Conservation (phyloP, 2,797 vertebrate species). For the Buceros bicornis region DNA sequence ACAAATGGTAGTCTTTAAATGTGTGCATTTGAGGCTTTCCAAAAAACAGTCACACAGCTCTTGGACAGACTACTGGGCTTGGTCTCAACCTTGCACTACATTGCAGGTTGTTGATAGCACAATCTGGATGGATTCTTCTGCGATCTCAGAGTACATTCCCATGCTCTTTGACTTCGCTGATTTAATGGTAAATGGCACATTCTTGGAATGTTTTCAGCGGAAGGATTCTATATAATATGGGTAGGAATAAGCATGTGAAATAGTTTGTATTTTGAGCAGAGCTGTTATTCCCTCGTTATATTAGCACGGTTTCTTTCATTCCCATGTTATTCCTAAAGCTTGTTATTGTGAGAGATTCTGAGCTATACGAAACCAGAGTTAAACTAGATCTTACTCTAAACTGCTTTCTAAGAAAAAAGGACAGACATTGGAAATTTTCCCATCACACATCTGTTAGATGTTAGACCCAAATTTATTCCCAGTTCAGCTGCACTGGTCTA, state of each 20-base stretch:
- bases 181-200: conserved; percentile 77
- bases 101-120: conserved; percentile 37
- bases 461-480: conserved; percentile 63
- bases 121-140: conserved; percentile 58
- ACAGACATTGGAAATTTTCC: conserved; percentile 57
- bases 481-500: conserved; percentile 60
- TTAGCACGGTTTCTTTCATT: conserved; percentile 36
- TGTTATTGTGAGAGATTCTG: conserved; percentile 39
- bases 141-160: conserved; percentile 70
- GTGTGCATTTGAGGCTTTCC: not conserved
- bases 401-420: conserved; percentile 67
- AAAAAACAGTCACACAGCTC: not conserved
- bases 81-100: conserved; percentile 23
- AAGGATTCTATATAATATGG: conserved; percentile 74
- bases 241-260: conserved; percentile 57
- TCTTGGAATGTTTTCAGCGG: conserved; percentile 75
- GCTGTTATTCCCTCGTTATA: conserved; percentile 34
- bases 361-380: conserved; percentile 44
- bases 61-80: not conserved
- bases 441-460: conserved; percentile 60
- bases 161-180: conserved; percentile 80
- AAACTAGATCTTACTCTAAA: conserved; percentile 25
- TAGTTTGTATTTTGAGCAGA: conserved; percentile 42
- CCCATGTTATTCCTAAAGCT: conserved; percentile 41
- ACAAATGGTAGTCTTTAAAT: not conserved